A percentile compares a stretch with the other conserved stretches of the same genome.
Conservation (phyloP, 2,888 invertebrate species). For the Caradrina kadenii region DNA sequence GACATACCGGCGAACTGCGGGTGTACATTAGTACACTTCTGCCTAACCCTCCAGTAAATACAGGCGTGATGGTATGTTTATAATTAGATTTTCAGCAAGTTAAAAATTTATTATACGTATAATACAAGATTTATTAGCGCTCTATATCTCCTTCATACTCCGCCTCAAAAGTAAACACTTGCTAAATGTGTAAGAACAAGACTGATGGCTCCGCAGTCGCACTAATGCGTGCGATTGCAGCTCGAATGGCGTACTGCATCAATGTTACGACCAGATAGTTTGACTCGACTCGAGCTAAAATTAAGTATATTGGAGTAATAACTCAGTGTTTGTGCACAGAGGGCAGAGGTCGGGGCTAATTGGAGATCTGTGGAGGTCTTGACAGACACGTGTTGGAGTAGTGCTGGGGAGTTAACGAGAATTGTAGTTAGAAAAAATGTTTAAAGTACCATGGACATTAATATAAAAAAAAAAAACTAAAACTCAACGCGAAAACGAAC, state of each 20-base stretch:
- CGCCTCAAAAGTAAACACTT: constrained; percentile 45
- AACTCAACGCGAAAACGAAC: no score
- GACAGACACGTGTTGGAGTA: constrained; percentile 6
- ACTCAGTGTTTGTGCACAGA: constrained; percentile 17
- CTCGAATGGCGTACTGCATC: constrained; percentile 61
- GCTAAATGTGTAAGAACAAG: constrained; percentile 50
- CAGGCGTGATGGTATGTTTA: no score
- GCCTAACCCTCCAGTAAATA: no score
- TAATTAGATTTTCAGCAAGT: no score
- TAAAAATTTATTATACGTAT: no score
- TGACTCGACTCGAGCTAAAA: constrained; percentile 55
- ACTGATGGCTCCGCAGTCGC: constrained; percentile 38
- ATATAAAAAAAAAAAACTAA: no score
- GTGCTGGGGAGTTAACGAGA: not conserved
- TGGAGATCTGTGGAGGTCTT: constrained; percentile 15
- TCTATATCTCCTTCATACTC: constrained; percentile 25
- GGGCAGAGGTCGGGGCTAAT: constrained; percentile 32
- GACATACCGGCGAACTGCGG: no score
- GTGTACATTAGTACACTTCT: no score
- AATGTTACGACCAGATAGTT: constrained; percentile 58
- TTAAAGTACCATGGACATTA: no score
- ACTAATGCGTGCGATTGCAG: constrained; percentile 63
- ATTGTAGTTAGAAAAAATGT: not conserved
- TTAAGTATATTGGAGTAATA: constrained; percentile 54
- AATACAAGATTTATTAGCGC: constrained; percentile 17